These are phyloP conservation scores for Suricata suricatta DNA, from an alignment of 2,113 vertebrate species.

Conservation along the genomic window DNA sequence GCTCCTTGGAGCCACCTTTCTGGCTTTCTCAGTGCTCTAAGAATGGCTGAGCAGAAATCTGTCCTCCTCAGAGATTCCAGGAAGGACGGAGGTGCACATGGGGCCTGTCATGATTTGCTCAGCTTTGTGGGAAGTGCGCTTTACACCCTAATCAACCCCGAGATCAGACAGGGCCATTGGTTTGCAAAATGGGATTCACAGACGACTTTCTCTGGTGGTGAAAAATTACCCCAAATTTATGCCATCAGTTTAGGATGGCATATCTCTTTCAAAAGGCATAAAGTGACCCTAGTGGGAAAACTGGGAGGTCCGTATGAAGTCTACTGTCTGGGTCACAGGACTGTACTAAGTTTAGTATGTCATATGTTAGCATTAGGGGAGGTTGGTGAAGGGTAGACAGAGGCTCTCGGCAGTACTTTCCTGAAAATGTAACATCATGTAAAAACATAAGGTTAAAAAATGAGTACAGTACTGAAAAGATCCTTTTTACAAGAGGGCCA, in stretches of 20 bases:
- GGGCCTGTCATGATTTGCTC: not conserved
- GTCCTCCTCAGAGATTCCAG: not conserved
- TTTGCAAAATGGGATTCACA: not conserved
- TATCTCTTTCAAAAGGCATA: not conserved
- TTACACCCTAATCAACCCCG: not conserved
- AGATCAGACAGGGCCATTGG: not conserved
- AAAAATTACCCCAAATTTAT: not conserved
- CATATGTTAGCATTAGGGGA: too few relatives aligned
- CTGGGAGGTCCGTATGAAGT: not conserved
- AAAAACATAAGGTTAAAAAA: not conserved
- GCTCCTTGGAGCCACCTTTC: not conserved
- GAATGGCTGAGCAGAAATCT: not conserved
- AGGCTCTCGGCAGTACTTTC: not conserved
- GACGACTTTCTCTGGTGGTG: not conserved
- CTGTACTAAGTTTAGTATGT: not conserved
- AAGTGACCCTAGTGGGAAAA: not conserved
- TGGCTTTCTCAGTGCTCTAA: not conserved
- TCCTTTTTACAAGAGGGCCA: not conserved
- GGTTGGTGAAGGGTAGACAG: not conserved
- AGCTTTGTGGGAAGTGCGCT: not conserved
- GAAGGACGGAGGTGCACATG: fast-evolving
- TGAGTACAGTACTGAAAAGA: not conserved
- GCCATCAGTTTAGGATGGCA: not conserved
- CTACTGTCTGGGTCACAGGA: not conserved
- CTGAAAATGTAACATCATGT: not conserved